Percentiles rank a stretch among this genome's conserved stretches.
These are phyloP conservation scores for Drosophila greeni DNA, from an alignment of 2,888 invertebrate genomes.

Conservation along the genomic window DNA sequence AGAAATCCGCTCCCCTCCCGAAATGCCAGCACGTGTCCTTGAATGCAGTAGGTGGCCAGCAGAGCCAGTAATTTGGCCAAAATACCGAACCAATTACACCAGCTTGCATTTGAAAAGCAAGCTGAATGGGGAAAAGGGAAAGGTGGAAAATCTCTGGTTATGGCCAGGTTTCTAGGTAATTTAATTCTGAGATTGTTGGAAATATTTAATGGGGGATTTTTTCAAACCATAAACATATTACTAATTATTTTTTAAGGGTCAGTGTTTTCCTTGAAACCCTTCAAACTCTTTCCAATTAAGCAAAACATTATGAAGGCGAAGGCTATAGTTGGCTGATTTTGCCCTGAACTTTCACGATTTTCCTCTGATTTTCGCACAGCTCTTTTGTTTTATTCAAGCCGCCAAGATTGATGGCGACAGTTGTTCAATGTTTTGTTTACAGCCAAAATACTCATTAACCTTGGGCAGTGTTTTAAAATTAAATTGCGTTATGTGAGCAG, in stretches of 20 bases:
- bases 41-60: constrained; percentile 17
- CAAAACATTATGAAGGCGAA: constrained; percentile 22
- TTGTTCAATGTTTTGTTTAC: constrained; percentile 66
- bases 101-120: constrained; percentile 5
- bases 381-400: constrained; percentile 41
- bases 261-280: too few species aligned
- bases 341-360: neutral
- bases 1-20: neutral
- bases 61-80: constrained; percentile 14
- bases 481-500: constrained; percentile 58
- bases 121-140: neutral
- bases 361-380: neutral
- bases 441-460: constrained; percentile 51
- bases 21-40: constrained; percentile 1
- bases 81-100: constrained; percentile 33
- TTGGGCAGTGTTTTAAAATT: constrained; percentile 59
- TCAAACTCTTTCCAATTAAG: constrained; percentile 18
- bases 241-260: too few species aligned
- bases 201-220: neutral
- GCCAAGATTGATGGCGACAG: constrained; percentile 67
- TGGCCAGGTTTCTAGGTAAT: neutral
- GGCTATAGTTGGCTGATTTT: constrained; percentile 11
- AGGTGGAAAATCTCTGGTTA: neutral
- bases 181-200: neutral
- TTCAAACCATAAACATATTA: neutral